These are phyloP conservation scores for Prosopocoilus inquinatus DNA, from an alignment of 2,888 invertebrate species.

Conservation along the genomic window DNA sequence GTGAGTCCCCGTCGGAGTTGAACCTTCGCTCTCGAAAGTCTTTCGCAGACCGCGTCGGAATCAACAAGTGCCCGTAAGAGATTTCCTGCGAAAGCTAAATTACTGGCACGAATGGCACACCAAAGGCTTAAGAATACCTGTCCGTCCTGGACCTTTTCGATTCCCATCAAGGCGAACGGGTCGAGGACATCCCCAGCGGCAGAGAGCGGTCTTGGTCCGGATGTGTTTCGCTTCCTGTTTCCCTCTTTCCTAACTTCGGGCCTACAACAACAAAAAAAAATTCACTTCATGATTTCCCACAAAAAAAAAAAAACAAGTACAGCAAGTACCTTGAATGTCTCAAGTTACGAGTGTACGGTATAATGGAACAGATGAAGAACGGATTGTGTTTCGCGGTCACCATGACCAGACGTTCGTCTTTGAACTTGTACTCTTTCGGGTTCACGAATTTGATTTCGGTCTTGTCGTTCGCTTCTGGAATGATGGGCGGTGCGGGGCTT, in stretches of 20 bases:
- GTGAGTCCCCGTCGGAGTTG: slow-evolving; percentile 41
- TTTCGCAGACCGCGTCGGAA: slow-evolving; percentile 63
- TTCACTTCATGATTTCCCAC: no score
- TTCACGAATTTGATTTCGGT: slow-evolving; percentile 62
- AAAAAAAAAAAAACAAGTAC: neutral
- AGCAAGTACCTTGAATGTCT: slow-evolving; percentile 17
- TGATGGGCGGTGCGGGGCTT: slow-evolving; percentile 49
- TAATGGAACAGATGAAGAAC: slow-evolving; percentile 81
- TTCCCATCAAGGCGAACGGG: slow-evolving; percentile 81
- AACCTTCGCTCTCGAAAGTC: slow-evolving; percentile 52
- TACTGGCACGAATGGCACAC: no score
- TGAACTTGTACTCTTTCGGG: slow-evolving; percentile 66
- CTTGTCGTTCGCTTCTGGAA: slow-evolving; percentile 54
- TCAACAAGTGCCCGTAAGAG: slow-evolving; percentile 82
- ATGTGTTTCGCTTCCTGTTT: slow-evolving; percentile 75
- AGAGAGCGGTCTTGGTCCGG: slow-evolving; percentile 79
- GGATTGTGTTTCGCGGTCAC: slow-evolving; percentile 77
- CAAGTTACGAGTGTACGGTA: slow-evolving; percentile 67
- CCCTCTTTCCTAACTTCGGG: slow-evolving; percentile 70
- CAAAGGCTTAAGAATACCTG: no score
- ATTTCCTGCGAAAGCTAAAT: slow-evolving; percentile 63
- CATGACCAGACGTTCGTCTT: slow-evolving; percentile 79
- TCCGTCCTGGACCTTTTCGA: slow-evolving; percentile 78
- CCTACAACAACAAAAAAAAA: slow-evolving; percentile 42
- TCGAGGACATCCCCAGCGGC: slow-evolving; percentile 80